Conservation (phyloP, 2,797 vertebrate genomes). For the Perodicticus potto region DNA sequence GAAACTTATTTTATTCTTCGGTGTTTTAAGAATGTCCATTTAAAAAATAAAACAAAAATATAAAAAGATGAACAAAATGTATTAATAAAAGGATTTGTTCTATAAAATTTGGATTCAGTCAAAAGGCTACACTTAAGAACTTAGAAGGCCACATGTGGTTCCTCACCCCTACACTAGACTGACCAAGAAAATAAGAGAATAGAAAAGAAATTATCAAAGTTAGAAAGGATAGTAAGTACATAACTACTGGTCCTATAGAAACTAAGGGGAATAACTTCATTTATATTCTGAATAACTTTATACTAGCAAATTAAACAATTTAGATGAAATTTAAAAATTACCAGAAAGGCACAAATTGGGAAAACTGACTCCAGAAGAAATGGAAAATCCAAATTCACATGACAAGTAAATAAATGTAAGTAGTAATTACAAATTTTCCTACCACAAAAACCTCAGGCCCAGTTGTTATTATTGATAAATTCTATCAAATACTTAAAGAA, state of each 20-base stretch:
- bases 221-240: neutral
- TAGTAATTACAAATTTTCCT: neutral
- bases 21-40: no score
- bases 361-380: constrained; percentile 16
- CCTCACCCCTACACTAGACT: neutral
- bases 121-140: no score
- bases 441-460: neutral
- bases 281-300: neutral
- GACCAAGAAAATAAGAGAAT: constrained; percentile 28
- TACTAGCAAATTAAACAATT: neutral
- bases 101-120: no score
- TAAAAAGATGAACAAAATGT: no score
- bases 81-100: no score
- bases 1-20: no score
- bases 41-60: no score
- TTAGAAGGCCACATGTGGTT: no score
- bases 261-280: neutral
- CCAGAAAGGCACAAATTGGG: neutral
- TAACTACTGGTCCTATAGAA: neutral
- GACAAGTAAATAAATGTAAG: neutral
- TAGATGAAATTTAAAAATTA: neutral
- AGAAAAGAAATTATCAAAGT: constrained; percentile 4
- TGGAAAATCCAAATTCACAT: neutral
- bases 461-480: neutral
- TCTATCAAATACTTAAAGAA: neutral